These are phyloP conservation scores for Sceloporus tristichus DNA, from an alignment of 2,113 vertebrate genomes.

Conservation along the genomic window DNA sequence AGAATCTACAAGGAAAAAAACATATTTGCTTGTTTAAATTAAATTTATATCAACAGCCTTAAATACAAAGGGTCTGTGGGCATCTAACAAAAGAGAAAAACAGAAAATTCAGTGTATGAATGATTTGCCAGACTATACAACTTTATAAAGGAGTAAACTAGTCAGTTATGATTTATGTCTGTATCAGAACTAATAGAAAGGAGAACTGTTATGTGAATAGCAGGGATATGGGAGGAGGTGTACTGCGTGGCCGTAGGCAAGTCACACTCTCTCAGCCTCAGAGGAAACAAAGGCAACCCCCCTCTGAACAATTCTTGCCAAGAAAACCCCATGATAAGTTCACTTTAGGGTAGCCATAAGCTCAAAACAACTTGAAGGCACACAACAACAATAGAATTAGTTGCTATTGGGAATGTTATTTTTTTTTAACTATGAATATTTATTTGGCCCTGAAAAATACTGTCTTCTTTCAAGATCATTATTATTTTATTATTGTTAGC, in stretches of 20 bases:
- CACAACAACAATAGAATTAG: too few species aligned
- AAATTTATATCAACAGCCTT: background rate
- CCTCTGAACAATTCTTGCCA: too few species aligned
- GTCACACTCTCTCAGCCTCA: too few species aligned
- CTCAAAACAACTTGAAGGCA: too few species aligned
- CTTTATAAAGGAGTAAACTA: fast-evolving
- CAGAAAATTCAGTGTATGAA: background rate
- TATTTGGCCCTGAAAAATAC: background rate
- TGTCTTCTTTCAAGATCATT: background rate
- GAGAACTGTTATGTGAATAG: background rate
- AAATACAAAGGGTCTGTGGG: background rate
- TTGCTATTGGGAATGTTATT: too few species aligned
- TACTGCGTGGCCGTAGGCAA: too few species aligned
- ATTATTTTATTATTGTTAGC: too few species aligned
- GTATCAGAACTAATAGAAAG: background rate
- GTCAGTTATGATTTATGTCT: background rate
- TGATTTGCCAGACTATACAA: background rate
- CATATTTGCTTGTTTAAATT: background rate
- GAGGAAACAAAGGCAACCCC: too few species aligned
- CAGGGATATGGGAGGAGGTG: background rate
- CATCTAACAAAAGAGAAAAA: background rate
- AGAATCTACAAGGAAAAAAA: background rate
- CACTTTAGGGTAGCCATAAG: too few species aligned
- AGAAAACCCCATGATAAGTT: too few species aligned
- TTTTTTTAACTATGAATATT: too few species aligned